These are phyloP conservation scores for Sclerurus mexicanus DNA, from an alignment of 2,113 vertebrate species.

Conservation along the genomic window DNA sequence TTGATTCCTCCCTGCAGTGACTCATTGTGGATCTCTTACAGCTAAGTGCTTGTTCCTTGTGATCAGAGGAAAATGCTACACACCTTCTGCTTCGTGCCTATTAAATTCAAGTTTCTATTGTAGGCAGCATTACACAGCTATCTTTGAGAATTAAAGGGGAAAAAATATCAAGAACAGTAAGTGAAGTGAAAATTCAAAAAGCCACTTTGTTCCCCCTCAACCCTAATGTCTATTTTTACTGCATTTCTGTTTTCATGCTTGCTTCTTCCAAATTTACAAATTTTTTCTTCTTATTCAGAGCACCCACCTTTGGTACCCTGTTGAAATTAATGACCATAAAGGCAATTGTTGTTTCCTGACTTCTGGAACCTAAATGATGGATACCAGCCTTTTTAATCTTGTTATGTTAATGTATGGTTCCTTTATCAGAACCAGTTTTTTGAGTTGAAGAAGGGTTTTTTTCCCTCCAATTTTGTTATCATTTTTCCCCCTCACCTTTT, in stretches of 20 bases:
- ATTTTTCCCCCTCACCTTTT: not conserved
- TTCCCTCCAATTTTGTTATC: not conserved
- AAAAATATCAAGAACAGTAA: conserved; percentile 35
- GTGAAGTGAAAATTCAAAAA: conserved; percentile 34
- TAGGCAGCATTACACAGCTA: conserved; percentile 66
- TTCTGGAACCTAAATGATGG: not conserved
- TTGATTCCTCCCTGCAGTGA: conserved; percentile 74
- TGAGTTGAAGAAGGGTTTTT: not conserved
- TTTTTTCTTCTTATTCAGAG: not conserved
- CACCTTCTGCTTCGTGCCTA: conserved; percentile 71
- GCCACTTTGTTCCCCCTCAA: not conserved
- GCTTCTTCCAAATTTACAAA: not conserved
- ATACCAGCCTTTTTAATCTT: not conserved
- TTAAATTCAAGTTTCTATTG: conserved; percentile 69
- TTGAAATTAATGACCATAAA: not conserved
- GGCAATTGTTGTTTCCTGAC: not conserved
- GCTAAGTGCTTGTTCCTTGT: conserved; percentile 71
- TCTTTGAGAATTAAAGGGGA: conserved; percentile 56
- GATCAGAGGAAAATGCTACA: conserved; percentile 71
- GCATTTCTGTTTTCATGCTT: not conserved
- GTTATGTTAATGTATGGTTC: not conserved
- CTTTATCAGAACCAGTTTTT: not conserved
- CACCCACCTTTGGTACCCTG: not conserved
- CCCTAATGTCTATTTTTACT: not conserved
- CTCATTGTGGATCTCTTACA: conserved; percentile 71